Base-by-base conservation (phyloP, 2,888 invertebrate species). In the Himalopsyche tibetana region DNA sequence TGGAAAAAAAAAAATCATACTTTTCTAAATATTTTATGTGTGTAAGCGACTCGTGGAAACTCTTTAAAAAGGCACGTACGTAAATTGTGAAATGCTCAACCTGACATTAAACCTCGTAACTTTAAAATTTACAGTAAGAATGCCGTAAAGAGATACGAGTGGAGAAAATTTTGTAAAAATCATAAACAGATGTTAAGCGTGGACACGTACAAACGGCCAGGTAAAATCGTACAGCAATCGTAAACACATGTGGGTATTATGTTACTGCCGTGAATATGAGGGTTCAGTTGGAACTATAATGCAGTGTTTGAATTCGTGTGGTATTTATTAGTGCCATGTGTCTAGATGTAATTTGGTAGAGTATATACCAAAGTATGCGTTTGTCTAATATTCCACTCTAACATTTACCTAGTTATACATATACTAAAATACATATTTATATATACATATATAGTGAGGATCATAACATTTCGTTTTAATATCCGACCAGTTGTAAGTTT, bases 211-310 rank as follows among this genome's bases (percentile, higher is more conserved):
- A 63, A n/a, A 28, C 28, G 63, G 28, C 28, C 63, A 63, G 63
- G 63, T 63, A 63, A 63, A 28, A n/a, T 63, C 63, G 63, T 63
- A 63, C 63, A 63, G 63, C 63, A 63, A 63, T 63, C 63, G 63
- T 63, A 63, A 19, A 63, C 63, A 63, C 63, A 63, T 28, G 63
- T 63, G 63, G 63, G 63, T 28, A 8, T 63, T 63, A 63, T 63
- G 63, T 63, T 63, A 63, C 63, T 63, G 63, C 63, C 63, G 63
- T 28, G 63, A 63, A 63, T 63, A 63, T 63, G 63, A 63, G 63
- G 63, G 19, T 28, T 19, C 63, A 63, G 63, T 63, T 63, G 8
- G 63, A 63, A 63, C 63, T 63, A 9, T 63, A 51, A 63, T 28
- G 28, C 63, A 63, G 63, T 63, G 63, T 63, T 63, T 63, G 19